A percentile compares a stretch with the other conserved stretches of the same genome.
Evolutionary conservation across 2,888 invertebrate species (phyloP).

Genomic region (Anaspis maculata): DNA sequence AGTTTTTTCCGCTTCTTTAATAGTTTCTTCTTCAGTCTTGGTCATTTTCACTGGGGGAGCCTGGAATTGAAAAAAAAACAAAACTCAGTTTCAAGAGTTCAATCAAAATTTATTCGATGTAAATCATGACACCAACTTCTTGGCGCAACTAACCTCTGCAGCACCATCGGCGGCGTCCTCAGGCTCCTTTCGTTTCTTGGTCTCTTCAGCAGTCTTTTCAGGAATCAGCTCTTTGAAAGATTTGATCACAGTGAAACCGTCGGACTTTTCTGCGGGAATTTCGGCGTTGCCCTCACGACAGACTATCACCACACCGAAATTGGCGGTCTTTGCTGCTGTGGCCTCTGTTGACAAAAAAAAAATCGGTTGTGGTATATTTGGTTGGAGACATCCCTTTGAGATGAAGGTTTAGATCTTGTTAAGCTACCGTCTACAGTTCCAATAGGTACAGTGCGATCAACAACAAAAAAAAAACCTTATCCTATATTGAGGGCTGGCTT

Average conservation of each 20-base stretch:
- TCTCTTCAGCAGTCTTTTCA: conserved; percentile 31
- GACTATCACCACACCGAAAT: conserved; percentile 60
- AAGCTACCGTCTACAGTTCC: no score
- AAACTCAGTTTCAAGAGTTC: conserved; percentile 3
- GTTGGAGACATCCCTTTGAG: no score
- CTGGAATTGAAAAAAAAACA: conserved; percentile 17
- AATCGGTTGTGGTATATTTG: no score
- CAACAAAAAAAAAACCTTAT: no score
- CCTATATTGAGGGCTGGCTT: no score
- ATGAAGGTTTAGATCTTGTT: no score
- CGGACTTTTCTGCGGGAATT: conserved; percentile 51
- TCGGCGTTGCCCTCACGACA: conserved; percentile 69
- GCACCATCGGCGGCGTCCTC: conserved; percentile 26
- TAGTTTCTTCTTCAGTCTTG: conserved; percentile 40
- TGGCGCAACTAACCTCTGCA: conserved; percentile 39
- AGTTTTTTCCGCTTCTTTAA: conserved; percentile 18
- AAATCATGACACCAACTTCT: no score
- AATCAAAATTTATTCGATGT: conserved; percentile 3
- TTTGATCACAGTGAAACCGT: conserved; percentile 51
- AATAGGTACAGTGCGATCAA: no score
- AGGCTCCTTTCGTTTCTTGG: no score
- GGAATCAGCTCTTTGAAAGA: conserved; percentile 52
- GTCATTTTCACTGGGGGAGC: conserved; percentile 48
- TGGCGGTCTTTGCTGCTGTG: conserved; percentile 69
- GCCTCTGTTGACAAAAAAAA: no score